A percentile compares a stretch with the other conserved stretches of the same genome.
Conservation (phyloP, 1,140 invertebrate species). For the Magallana angulata region DNA sequence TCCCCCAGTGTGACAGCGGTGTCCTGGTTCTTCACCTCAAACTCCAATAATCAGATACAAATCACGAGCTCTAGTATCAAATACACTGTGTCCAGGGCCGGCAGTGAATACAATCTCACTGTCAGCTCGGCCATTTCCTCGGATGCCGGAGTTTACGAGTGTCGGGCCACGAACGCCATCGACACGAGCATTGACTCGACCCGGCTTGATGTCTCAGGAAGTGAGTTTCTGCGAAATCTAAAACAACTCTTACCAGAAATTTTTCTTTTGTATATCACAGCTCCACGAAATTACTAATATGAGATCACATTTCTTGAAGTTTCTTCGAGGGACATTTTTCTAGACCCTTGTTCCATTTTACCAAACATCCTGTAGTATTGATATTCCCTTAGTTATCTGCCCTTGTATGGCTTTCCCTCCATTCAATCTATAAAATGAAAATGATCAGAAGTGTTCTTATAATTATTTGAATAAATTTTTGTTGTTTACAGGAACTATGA, state of each 20-base stretch:
- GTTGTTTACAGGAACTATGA: too few relatives aligned
- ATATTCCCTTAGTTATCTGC: slow-evolving; percentile 13
- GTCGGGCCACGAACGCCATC: slow-evolving; percentile 18
- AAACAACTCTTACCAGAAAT: background rate
- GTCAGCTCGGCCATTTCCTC: background rate
- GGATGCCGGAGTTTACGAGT: slow-evolving; percentile 42
- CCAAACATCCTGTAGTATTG: background rate
- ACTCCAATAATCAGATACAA: slow-evolving; percentile 26
- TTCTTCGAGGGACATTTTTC: background rate
- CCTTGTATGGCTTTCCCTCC: background rate
- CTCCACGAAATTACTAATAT: background rate
- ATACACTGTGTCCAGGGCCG: background rate
- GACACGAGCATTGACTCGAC: background rate
- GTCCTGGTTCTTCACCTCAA: slow-evolving; percentile 39
- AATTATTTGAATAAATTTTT: too few relatives aligned
- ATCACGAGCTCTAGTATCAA: slow-evolving; percentile 15
- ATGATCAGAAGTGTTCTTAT: too few relatives aligned
- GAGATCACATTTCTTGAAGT: background rate
- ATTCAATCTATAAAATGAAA: too few relatives aligned
- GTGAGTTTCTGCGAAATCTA: background rate
- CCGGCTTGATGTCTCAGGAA: slow-evolving; percentile 2
- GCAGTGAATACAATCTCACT: slow-evolving; percentile 38
- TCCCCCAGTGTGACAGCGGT: slow-evolving; percentile 36
- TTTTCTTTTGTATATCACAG: background rate
- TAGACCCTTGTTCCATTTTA: background rate